Percentiles rank a stretch among this genome's conserved stretches.
Conservation (phyloP, 2,797 vertebrate genomes). For the Acanthurus leucopareius region DNA sequence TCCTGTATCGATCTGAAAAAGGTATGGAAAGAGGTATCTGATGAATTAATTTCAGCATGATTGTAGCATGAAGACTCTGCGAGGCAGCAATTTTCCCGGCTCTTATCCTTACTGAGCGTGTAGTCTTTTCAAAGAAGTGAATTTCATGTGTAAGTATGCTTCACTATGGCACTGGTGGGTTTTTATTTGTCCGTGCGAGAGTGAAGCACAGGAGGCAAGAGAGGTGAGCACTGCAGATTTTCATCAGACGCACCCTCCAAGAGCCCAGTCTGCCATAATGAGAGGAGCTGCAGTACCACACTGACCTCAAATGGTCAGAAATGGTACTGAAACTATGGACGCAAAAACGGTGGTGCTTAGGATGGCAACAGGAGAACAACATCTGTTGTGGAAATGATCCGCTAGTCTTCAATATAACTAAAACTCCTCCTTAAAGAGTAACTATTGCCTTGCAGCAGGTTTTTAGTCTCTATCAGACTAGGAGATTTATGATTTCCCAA, state of each 20-base stretch:
- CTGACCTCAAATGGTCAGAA: slow-evolving; percentile 78
- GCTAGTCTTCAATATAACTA: neutral
- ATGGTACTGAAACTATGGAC: slow-evolving; percentile 38
- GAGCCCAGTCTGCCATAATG: neutral
- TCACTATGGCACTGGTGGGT: neutral
- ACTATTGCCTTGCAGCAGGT: slow-evolving; percentile 8
- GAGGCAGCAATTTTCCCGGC: neutral
- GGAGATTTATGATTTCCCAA: slow-evolving; percentile 39
- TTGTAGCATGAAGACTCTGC: slow-evolving; percentile 3
- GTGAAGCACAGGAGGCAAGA: slow-evolving; percentile 46
- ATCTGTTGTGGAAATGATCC: slow-evolving; percentile 2
- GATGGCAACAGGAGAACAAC: slow-evolving; percentile 16
- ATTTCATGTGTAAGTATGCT: neutral
- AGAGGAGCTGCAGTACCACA: slow-evolving; percentile 62
- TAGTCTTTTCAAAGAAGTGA: slow-evolving; percentile 1
- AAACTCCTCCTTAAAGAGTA: slow-evolving; percentile 29
- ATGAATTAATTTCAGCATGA: slow-evolving; percentile 32
- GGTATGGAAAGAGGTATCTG: slow-evolving; percentile 46
- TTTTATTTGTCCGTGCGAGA: slow-evolving; percentile 46
- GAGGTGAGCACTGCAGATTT: slow-evolving; percentile 76
- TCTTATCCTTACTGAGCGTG: neutral
- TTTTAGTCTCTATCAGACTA: slow-evolving; percentile 15
- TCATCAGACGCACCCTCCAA: slow-evolving; percentile 59
- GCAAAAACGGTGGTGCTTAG: neutral
- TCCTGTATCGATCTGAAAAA: slow-evolving; percentile 51